Conservation (phyloP, 2,797 vertebrate genomes). For the Crenuchus spilurus region DNA sequence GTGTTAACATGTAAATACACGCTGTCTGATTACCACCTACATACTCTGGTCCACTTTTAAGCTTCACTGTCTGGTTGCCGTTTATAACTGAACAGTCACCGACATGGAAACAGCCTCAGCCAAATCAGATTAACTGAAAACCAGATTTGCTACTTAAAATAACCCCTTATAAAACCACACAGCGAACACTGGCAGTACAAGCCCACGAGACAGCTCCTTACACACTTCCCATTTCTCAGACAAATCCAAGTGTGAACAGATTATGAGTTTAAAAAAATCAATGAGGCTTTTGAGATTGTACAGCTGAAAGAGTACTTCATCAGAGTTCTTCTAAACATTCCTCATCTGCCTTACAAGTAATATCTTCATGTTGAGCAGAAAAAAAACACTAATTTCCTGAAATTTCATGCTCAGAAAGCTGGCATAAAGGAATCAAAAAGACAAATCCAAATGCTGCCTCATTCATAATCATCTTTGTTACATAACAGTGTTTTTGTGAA, state of each 20-base stretch:
- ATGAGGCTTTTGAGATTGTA: not conserved
- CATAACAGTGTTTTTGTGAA: conserved; percentile 19
- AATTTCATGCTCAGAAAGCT: not conserved
- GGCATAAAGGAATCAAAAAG: not conserved
- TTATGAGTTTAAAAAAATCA: not conserved
- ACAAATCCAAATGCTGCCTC: not conserved
- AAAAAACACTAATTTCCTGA: not conserved
- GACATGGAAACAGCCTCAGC: conserved; percentile 20
- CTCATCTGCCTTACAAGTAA: not conserved
- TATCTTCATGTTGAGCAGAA: not conserved
- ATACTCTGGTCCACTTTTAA: not conserved
- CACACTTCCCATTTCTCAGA: not conserved
- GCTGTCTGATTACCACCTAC: not conserved
- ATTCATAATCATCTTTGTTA: conserved; percentile 27
- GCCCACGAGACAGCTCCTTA: not conserved
- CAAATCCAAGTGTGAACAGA: not conserved
- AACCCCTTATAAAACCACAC: conserved; percentile 41
- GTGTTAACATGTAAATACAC: conserved; percentile 33
- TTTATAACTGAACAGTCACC: conserved; percentile 20
- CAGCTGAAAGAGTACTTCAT: not conserved
- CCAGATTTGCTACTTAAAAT: conserved; percentile 48
- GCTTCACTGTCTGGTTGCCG: not conserved
- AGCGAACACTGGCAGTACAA: not conserved
- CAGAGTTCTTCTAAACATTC: not conserved
- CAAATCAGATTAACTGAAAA: conserved; percentile 60